Conservation (phyloP, 2,888 invertebrate species). For the Carpatolechia fugitivella region DNA sequence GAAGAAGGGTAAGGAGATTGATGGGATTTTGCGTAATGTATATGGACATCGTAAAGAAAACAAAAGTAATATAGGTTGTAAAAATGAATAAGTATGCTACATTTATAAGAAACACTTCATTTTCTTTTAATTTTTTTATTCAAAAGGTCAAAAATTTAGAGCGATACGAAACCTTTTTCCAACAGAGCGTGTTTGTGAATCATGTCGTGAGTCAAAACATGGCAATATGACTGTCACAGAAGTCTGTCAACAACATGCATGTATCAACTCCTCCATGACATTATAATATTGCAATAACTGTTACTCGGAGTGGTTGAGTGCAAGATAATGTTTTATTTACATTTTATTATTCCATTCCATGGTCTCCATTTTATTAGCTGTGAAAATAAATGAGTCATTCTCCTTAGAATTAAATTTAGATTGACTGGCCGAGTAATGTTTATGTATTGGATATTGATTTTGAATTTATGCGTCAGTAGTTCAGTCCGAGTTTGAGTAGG, state of each 20-base stretch:
- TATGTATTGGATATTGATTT: constrained; percentile 35
- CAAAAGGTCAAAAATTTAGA: too few relatives aligned
- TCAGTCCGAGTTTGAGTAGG: constrained; percentile 21
- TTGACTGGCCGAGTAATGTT: constrained; percentile 38
- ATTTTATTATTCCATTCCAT: constrained; percentile 15
- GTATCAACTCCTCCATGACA: too few relatives aligned
- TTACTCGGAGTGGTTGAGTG: background rate
- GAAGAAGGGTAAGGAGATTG: background rate
- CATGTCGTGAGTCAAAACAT: too few relatives aligned
- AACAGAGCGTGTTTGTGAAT: too few relatives aligned
- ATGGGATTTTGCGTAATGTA: background rate
- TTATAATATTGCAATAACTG: background rate
- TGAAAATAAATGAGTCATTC: constrained; percentile 44
- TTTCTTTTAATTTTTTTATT: too few relatives aligned
- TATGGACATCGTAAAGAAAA: background rate
- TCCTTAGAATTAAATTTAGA: constrained; percentile 49
- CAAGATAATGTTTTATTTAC: constrained; percentile 10
- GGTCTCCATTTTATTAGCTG: constrained; percentile 36
- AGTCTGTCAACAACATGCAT: too few relatives aligned
- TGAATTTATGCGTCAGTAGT: constrained; percentile 24
- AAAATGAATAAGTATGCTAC: too few relatives aligned
- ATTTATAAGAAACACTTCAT: too few relatives aligned
- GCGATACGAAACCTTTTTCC: too few relatives aligned
- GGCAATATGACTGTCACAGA: too few relatives aligned
- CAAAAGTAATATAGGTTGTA: too few relatives aligned